phyloP scores from a whole-genome alignment of 2,888 invertebrate genomes.

The Automeris io region DNA sequence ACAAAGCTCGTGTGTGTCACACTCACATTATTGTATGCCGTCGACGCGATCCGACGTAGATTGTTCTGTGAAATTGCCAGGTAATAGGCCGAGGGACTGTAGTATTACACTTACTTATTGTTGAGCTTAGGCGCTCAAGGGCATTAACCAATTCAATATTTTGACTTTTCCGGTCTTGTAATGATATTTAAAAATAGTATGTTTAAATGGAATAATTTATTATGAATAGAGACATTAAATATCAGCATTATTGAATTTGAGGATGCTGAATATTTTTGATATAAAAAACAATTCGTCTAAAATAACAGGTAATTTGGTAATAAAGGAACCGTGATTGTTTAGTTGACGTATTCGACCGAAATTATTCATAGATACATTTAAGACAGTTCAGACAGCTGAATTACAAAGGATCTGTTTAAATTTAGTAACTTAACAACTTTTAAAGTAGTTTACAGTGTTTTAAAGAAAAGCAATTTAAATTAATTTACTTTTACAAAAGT shows the following conservation, averaged over 20 bases:
- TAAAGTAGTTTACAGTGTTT: too few relatives aligned
- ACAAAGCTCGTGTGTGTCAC: slow-evolving; percentile 64
- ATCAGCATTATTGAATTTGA: too few relatives aligned
- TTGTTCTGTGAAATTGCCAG: slow-evolving; percentile 77
- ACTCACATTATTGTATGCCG: slow-evolving; percentile 65
- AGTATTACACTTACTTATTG: slow-evolving; percentile 74
- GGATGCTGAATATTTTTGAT: too few relatives aligned
- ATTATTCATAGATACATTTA: too few relatives aligned
- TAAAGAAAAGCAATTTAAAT: too few relatives aligned
- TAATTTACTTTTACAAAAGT: too few relatives aligned
- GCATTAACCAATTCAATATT: slow-evolving; percentile 68
- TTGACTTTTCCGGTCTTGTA: slow-evolving; percentile 38
- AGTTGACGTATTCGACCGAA: slow-evolving; percentile 3
- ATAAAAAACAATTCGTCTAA: too few relatives aligned
- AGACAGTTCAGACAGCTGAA: too few relatives aligned
- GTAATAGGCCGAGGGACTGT: slow-evolving; percentile 74
- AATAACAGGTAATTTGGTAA: not conserved
- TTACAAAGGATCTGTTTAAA: too few relatives aligned
- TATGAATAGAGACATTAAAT: too few relatives aligned
- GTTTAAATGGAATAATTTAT: not conserved
- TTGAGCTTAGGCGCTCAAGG: slow-evolving; percentile 62
- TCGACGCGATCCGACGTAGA: slow-evolving; percentile 65
- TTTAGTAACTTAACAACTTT: too few relatives aligned
- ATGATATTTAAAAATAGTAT: slow-evolving; percentile 10
- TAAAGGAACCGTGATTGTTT: not conserved